Base-by-base conservation (phyloP, 2,888 invertebrate species). In the Athalia rosae region DNA sequence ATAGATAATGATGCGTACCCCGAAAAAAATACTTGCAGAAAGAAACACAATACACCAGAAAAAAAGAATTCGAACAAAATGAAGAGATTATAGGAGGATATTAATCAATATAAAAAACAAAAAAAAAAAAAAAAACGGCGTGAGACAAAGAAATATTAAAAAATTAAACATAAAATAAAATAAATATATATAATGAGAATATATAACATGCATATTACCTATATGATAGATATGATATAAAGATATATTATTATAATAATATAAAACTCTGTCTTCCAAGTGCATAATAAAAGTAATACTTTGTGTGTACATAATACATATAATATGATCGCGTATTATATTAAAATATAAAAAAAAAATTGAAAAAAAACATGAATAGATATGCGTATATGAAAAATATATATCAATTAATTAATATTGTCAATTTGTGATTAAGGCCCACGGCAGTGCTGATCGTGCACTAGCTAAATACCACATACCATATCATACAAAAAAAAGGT, bases 221-320 rank as follows among this genome's bases (percentile, higher is more conserved):
- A 71, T 82, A 80, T 79, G 79, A 85, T 85, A 86, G 82, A 84
- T 84, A 84, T 28, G 28, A 28, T 84, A 80, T 67, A 58, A 71
- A 50, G 28, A 62, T 67, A 67, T 43, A 69, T 45, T 41, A 63
- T 63, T 80, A 78, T 71, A 58, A 15, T 61, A 73, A 59, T 87
- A 87, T 84, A 85, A 87, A 88, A 88, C 87, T 89, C 88, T 89
- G 89, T 89, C 89, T 89, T 89, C 89, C 89, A 89, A 88, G 84
- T 84, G 84, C 85, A 86, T 88, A 87, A 85, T 86, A 82, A 85
- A 84, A 83, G 81, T 84, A 81, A 80, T 79, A 80, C 79, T 69
- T 81, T 71, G 79, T 79, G 78, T 80, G 80, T 81, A 80, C 78
- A 79, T 79, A 80, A 76, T 56, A 56, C 6, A 28, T 56, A 50